Base-by-base conservation (phyloP, 2,888 invertebrate genomes). In the Idaea dimidiata region DNA sequence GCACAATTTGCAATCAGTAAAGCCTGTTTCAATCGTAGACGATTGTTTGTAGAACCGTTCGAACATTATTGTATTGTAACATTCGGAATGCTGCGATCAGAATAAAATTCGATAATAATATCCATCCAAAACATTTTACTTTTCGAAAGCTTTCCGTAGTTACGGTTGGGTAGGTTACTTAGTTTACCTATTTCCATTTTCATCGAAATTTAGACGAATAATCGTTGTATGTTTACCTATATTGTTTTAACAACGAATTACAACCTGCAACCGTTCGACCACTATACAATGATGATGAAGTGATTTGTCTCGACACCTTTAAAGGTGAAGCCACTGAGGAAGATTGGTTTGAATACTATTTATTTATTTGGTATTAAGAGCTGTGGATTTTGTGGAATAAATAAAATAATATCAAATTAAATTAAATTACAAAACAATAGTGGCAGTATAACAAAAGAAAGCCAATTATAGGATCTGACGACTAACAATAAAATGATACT, bases 1-100 rank as follows among this genome's bases (percentile, higher is more conserved):
- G 88, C 85, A 83, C 87, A 88, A 87, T 89, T 88, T 81, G 88
- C 88, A 88, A 89, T 89, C 88, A 88, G 86, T 78, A 82, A 84
- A 88, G 85, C 86, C 81, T 83, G 83, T 86, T 87, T 82, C 81
- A 76, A 77, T 76, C 72, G 74, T 75, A 74, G 78, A 76, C 76
- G 76, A 75, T 80, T 81, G 79, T 84, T 84, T 84, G 80, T 77
- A 69, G 74, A 81, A 73, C 78, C 79, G 78, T 80, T 82, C 78
- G 75, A 74, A 75, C 72, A 73, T 75, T 80, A 77, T 78, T 78
- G 73, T 73, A 79, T 73, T 75, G 72, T 73, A 73, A 72, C 74
- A 73, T 70, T 67, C 58, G 60, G 60, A 64, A 65, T 62, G 67
- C 61, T 68, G 60, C 65, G 53, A 65, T 65, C 66, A 60, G 66